These are phyloP conservation scores for Choloepus hoffmanni DNA, from an alignment of 2,113 vertebrate genomes.

Conservation along the genomic window DNA sequence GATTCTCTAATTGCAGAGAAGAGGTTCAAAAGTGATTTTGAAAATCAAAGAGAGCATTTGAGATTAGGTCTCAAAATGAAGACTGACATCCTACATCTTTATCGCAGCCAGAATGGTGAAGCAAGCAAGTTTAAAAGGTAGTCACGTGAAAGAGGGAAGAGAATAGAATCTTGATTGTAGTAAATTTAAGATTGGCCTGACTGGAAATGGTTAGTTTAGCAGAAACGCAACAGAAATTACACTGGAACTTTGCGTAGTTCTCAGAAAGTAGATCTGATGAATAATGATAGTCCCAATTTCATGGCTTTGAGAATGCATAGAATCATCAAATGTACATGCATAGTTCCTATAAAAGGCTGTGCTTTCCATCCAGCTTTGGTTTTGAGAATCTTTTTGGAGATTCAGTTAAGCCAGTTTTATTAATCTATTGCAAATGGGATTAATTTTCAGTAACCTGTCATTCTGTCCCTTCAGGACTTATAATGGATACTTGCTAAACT, in stretches of 20 bases:
- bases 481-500: neutral
- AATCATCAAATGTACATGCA: conserved; percentile 38
- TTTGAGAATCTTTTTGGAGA: conserved; percentile 37
- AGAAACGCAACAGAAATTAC: conserved; percentile 72
- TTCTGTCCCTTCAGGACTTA: conserved; percentile 21
- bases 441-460: conserved; percentile 23
- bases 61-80: conserved; percentile 67
- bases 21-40: conserved; percentile 56
- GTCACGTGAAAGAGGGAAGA: conserved; percentile 65
- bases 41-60: conserved; percentile 68
- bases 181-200: conserved; percentile 73
- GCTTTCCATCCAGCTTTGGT: neutral
- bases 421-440: conserved; percentile 55
- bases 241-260: conserved; percentile 49
- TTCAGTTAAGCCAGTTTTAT: conserved; percentile 46
- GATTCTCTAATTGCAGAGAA: conserved; percentile 54
- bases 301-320: conserved; percentile 46
- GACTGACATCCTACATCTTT: conserved; percentile 39
- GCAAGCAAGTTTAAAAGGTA: conserved; percentile 53
- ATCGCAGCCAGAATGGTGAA: conserved; percentile 60
- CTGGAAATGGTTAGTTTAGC: conserved; percentile 70
- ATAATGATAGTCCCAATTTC: conserved; percentile 62
- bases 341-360: conserved; percentile 18
- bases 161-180: conserved; percentile 78
- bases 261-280: conserved; percentile 61